phyloP scores from a whole-genome alignment of 2,888 invertebrate species.

The Lutraria lutraria region DNA sequence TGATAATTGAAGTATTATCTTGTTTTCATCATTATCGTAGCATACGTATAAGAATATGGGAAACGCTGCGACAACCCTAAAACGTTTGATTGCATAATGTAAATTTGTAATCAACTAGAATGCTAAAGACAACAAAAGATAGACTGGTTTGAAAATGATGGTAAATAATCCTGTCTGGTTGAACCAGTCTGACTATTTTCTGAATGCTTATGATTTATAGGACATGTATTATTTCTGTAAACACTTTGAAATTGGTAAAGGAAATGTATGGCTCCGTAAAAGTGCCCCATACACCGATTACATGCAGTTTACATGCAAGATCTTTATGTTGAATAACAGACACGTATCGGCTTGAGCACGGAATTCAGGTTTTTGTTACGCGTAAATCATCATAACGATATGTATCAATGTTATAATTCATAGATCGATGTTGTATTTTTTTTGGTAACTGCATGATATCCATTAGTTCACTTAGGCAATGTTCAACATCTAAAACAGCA shows the following conservation, averaged over 20 bases:
- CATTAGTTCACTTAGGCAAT: too few species aligned
- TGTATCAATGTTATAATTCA: neutral
- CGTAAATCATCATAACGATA: neutral
- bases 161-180: neutral
- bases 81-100: slow-evolving; percentile 14
- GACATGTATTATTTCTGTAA: neutral
- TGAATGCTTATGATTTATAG: neutral
- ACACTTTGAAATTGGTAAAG: slow-evolving; percentile 25
- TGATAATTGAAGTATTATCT: slow-evolving; percentile 28
- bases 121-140: slow-evolving; percentile 15
- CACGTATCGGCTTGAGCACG: neutral
- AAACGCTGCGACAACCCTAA: slow-evolving; percentile 30
- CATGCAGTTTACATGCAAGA: neutral
- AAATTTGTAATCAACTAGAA: neutral
- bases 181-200: slow-evolving; percentile 13
- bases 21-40: neutral
- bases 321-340: slow-evolving; percentile 7
- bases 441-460: too few species aligned
- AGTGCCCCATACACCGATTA: neutral
- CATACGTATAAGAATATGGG: slow-evolving; percentile 32
- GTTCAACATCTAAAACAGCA: too few species aligned
- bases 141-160: neutral
- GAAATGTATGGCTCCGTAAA: neutral
- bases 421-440: too few species aligned
- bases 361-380: neutral